Evolutionary conservation across 1,140 invertebrate species (phyloP).

Genomic region (Lordiphosa stackelbergi): DNA sequence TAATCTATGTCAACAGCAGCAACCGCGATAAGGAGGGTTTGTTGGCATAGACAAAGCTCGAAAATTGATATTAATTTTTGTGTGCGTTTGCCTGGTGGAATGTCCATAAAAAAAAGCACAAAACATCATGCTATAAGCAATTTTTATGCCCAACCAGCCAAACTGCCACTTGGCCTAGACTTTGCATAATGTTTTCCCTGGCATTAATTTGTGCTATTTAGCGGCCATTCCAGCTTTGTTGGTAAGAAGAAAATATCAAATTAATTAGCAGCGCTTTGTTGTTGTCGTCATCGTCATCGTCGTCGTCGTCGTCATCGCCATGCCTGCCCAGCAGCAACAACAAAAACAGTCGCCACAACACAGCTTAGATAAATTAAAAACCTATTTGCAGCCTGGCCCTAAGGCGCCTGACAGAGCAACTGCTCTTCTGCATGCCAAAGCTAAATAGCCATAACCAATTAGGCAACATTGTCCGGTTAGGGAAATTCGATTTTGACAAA

Average conservation of each 20-base stretch:
- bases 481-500: too few species aligned
- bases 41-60: constrained; percentile 62
- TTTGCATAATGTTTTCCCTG: constrained; percentile 33
- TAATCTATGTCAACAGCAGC: constrained; percentile 53
- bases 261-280: constrained; percentile 59
- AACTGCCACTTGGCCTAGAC: constrained; percentile 32
- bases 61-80: constrained; percentile 72
- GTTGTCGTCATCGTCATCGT: constrained; percentile 20
- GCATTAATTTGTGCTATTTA: constrained; percentile 51
- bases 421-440: constrained; percentile 7
- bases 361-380: constrained; percentile 43
- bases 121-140: constrained; percentile 43
- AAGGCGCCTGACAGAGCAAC: constrained; percentile 4
- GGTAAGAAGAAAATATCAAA: constrained; percentile 55
- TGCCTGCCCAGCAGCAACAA: constrained; percentile 18
- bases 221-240: constrained; percentile 5
- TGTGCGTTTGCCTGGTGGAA: constrained; percentile 38
- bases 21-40: constrained; percentile 26
- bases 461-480: not conserved
- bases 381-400: constrained; percentile 27
- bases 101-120: constrained; percentile 59
- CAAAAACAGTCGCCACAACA: constrained; percentile 9
- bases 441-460: constrained; percentile 15
- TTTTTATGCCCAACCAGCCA: constrained; percentile 27
- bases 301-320: constrained; percentile 29